A percentile compares a stretch with the other conserved stretches of the same genome.
phyloP scores from a whole-genome alignment of 1,140 invertebrate species.

The Philopotamus ludificatus region DNA sequence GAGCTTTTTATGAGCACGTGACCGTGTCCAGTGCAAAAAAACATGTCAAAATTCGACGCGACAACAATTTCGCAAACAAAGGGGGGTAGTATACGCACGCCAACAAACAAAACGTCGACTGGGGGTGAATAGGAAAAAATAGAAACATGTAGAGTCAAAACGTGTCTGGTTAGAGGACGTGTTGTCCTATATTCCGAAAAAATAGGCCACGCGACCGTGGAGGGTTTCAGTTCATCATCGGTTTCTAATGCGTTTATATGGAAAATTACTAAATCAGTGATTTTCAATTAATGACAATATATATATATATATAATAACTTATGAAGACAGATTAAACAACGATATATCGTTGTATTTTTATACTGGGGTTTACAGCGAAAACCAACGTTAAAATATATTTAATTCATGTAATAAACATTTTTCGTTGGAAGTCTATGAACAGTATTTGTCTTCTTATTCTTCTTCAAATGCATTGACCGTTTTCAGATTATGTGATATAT shows the following conservation, averaged over 20 bases:
- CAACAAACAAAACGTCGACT: slow-evolving; percentile 29
- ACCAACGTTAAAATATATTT: too few species aligned
- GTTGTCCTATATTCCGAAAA: too few species aligned
- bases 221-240: slow-evolving; percentile 11
- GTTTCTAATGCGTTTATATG: slow-evolving; percentile 2
- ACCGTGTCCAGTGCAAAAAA: not conserved
- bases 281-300: not conserved
- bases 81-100: not conserved
- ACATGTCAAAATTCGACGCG: slow-evolving; percentile 23
- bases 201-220: too few species aligned
- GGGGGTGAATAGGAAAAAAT: slow-evolving; percentile 15
- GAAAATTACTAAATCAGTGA: not conserved
- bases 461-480: too few species aligned
- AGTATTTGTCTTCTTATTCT: too few species aligned
- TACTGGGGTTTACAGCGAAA: too few species aligned
- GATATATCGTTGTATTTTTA: too few species aligned
- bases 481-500: too few species aligned
- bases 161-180: slow-evolving; percentile 23
- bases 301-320: too few species aligned
- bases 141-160: slow-evolving; percentile 32
- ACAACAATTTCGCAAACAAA: slow-evolving; percentile 30
- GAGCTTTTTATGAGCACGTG: not conserved
- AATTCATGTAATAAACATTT: too few species aligned
- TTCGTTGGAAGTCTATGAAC: too few species aligned
- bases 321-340: too few species aligned